Evolutionary conservation across 1,140 invertebrate genomes (phyloP), one percentile per base, ranked within the genome.

Genomic region (Drosophila bocqueti): DNA sequence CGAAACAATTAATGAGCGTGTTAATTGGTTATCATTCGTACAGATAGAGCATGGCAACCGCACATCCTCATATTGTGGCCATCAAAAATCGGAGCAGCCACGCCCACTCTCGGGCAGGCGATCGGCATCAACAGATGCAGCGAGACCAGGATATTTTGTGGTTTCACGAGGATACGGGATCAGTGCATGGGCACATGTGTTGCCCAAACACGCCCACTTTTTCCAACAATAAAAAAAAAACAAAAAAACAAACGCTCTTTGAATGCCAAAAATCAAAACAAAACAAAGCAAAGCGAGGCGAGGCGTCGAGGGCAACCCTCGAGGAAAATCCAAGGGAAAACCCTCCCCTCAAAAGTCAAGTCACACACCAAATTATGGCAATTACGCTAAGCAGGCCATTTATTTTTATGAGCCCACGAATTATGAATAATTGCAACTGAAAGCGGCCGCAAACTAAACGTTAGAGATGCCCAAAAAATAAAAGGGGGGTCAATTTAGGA

Each of bases 321-420:
- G 52, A 40, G 54, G 54, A 40, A 57, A 57, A 57, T 57, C 36
- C 54, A 40, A 26, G 54, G 54, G 54, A 57, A 57, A 57, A 57
- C 24, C 52, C 50, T 52, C 46, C 55, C 43, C 65, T 52, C 49
- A 72, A 78, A 71, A 80, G 77, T 81, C 84, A 83, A 87, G 84
- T 87, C 77, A 83, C 69, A 81, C 81, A 67, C 54, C 54, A 89
- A 89, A 89, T 89, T 89, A 89, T 87, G 84, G 84, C 84, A 87
- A 87, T 87, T 89, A 89, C 85, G 84, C 79, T 89, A 89, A 89
- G 85, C 84, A 89, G 84, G 46, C 81, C 81, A 89, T 89, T 89
- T 89, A 89, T 90, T 89, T 89, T 89, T 89, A 89, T 89, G 84
- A 89, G 84, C 85, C 84, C 84, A 87, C 81, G 83, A 87, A 87